Conservation (phyloP, 2,113 vertebrate genomes). For the Leucoraja erinaceus region DNA sequence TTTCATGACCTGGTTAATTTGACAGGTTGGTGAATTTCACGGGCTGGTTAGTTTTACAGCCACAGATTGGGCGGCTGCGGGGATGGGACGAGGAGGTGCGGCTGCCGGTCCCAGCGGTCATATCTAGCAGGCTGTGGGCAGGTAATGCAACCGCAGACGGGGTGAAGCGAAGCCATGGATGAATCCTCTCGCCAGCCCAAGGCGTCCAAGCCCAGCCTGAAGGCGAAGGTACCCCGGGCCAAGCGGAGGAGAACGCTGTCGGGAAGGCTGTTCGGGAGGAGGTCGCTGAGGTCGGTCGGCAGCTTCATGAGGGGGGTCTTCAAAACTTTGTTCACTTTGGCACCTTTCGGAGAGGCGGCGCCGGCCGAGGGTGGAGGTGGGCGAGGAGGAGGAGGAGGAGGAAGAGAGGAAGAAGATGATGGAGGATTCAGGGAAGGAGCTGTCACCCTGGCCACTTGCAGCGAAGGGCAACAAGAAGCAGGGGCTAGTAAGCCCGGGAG, state of each 20-base stretch:
- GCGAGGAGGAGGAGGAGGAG: conserved; percentile 41
- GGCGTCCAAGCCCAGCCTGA: background rate
- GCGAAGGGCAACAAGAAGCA: conserved; percentile 46
- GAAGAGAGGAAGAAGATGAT: conserved; percentile 60
- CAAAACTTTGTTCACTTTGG: conserved; percentile 67
- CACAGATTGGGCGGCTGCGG: no score
- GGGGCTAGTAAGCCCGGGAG: conserved; percentile 40
- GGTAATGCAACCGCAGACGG: background rate
- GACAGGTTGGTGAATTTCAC: no score
- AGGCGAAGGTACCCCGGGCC: background rate
- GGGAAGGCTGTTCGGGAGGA: conserved; percentile 46
- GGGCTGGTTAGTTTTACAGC: no score
- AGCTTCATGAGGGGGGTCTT: conserved; percentile 68
- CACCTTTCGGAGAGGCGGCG: conserved; percentile 56
- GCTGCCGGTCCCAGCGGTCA: no score
- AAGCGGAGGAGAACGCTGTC: conserved; percentile 25
- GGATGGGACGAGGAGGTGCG: no score
- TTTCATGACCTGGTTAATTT: no score
- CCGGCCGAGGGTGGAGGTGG: background rate
- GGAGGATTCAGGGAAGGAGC: conserved; percentile 44
- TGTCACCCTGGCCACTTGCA: conserved; percentile 41
- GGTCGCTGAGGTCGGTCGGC: conserved; percentile 66
- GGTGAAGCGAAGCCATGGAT: background rate
- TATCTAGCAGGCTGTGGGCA: background rate
- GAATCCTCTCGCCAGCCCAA: background rate